Evolutionary conservation across 35 echinoderm and acorn worm species (phyloP).

Genomic region (Ophioderma brevispina): DNA sequence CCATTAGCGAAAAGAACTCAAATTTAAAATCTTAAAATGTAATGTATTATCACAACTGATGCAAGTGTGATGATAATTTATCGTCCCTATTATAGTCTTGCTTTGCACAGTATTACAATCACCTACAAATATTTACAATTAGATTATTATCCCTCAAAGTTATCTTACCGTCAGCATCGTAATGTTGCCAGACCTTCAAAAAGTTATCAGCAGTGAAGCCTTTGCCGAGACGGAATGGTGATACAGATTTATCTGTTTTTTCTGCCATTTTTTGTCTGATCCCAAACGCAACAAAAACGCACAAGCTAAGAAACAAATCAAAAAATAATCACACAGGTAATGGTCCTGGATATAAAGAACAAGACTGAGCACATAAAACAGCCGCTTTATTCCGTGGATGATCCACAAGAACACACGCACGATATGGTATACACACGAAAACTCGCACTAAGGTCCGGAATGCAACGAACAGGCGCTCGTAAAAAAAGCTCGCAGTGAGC

Average conservation of each 20-base stretch:
- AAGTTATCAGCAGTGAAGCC: slow-evolving; percentile 1
- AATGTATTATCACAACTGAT: no score
- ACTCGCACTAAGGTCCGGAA: not conserved
- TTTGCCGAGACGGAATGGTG: not conserved
- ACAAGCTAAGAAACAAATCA: not conserved
- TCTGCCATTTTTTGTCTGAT: not conserved
- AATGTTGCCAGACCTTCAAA: not conserved
- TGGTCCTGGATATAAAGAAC: not conserved
- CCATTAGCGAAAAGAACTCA: no score
- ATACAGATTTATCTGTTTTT: not conserved
- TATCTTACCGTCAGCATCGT: not conserved
- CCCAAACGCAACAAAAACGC: not conserved
- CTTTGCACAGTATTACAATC: no score
- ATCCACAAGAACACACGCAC: slow-evolving; percentile 9
- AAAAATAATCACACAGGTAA: not conserved
- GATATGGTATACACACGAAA: not conserved
- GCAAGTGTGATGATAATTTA: no score
- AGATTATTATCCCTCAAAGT: no score
- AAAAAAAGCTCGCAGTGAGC: no score
- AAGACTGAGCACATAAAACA: not conserved
- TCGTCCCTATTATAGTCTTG: no score
- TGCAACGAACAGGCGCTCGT: not conserved
- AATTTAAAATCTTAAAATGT: no score
- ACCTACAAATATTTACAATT: no score
- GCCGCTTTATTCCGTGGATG: not conserved